Conservation (phyloP, 2,113 vertebrate species). For the Aphyosemion australe region DNA sequence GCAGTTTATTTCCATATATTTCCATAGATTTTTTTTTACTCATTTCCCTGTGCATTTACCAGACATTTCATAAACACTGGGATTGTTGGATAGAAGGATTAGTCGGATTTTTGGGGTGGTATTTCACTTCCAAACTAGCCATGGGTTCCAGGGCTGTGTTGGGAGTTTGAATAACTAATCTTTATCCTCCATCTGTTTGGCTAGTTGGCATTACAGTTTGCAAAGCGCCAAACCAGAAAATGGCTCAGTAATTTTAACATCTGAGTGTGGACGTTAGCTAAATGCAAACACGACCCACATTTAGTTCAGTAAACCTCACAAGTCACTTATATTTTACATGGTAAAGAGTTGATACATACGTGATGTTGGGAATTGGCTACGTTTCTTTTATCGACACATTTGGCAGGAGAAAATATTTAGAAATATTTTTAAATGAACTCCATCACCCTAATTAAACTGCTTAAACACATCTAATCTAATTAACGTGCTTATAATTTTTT, state of each 20-base stretch:
- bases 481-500: too few relatives aligned
- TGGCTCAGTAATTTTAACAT: conserved; percentile 11
- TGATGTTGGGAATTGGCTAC: too few relatives aligned
- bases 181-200: conserved; percentile 23
- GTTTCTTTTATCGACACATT: background rate
- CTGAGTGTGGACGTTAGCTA: conserved; percentile 12
- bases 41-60: conserved; percentile 33
- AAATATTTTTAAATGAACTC: background rate
- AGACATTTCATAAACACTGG: conserved; percentile 27
- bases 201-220: conserved; percentile 26
- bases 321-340: background rate
- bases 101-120: background rate
- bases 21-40: conserved; percentile 31
- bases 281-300: conserved; percentile 3
- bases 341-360: background rate
- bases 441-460: background rate
- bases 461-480: background rate
- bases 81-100: background rate
- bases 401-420: background rate
- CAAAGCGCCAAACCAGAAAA: conserved; percentile 7
- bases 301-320: conserved; percentile 1
- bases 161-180: conserved; percentile 24
- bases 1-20: conserved; percentile 55
- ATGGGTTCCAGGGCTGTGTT: conserved; percentile 10
- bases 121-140: conserved; percentile 40